Evolutionary conservation across 2,888 invertebrate species (phyloP).

Genomic region (Acanthococcus lagerstroemiae): DNA sequence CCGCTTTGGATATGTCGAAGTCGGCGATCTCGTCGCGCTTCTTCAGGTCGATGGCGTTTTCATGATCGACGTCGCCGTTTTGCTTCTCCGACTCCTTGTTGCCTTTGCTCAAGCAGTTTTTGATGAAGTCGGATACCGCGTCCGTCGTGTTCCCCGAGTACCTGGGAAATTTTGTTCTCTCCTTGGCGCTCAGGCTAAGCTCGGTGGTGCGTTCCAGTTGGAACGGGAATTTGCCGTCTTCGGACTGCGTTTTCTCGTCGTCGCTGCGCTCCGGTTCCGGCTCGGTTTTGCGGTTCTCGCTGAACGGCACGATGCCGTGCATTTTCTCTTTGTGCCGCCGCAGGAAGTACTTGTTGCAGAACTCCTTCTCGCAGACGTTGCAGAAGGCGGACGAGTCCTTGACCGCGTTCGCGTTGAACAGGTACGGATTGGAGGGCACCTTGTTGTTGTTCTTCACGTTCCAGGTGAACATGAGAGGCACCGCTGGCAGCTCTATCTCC

Average conservation of each 20-base stretch:
- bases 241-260: neutral
- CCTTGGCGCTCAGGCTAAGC: conserved; percentile 7
- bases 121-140: conserved; percentile 15
- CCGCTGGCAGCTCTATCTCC: conserved; percentile 1
- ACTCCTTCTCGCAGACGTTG: conserved; percentile 85
- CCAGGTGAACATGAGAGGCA: conserved; percentile 22
- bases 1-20: conserved; percentile 1
- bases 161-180: conserved; percentile 7
- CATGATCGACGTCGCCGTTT: neutral
- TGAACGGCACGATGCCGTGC: conserved; percentile 58
- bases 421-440: neutral
- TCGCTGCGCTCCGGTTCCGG: conserved; percentile 1
- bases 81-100: neutral
- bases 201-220: conserved; percentile 1
- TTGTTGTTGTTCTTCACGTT: conserved; percentile 23
- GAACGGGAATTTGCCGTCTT: neutral
- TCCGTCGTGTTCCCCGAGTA: neutral
- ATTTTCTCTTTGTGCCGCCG: conserved; percentile 84
- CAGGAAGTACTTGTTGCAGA: conserved; percentile 86
- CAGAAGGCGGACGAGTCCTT: conserved; percentile 61
- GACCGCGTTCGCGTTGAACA: neutral
- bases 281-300: neutral
- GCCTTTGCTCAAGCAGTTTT: conserved; percentile 12
- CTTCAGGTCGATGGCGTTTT: too few relatives aligned
- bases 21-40: neutral